Evolutionary conservation across 2,888 invertebrate species (phyloP).

Genomic region (Ceraclea dissimilis): DNA sequence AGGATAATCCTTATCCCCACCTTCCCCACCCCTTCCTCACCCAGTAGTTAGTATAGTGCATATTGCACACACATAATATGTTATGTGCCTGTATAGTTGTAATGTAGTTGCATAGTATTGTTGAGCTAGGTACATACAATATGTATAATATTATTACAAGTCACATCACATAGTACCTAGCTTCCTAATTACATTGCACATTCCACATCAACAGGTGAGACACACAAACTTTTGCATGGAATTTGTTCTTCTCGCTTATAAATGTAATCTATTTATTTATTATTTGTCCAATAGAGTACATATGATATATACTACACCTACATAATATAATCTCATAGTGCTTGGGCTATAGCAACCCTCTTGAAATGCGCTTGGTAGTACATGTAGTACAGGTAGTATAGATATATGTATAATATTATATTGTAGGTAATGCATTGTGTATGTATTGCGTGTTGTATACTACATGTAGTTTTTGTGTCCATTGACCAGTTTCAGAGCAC

Average conservation of each 20-base stretch:
- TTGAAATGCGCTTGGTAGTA: conserved; percentile 35
- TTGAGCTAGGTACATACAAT: too few species aligned
- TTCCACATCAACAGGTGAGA: conserved; percentile 1
- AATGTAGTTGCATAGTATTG: too few species aligned
- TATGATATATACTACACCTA: conserved; percentile 8
- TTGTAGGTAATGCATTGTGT: not conserved
- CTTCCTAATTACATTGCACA: not conserved
- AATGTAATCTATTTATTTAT: not conserved
- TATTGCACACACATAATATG: not conserved
- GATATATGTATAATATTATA: not conserved
- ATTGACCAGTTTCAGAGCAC: conserved; percentile 46
- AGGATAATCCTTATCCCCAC: conserved; percentile 8
- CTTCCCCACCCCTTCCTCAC: conserved; percentile 3
- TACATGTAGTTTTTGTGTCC: conserved; percentile 21
- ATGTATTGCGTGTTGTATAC: conserved; percentile 14
- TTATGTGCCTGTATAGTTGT: too few species aligned
- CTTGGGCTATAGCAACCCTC: conserved; percentile 42
- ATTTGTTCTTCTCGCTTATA: conserved; percentile 23
- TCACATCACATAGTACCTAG: too few species aligned
- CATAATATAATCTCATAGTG: conserved; percentile 22
- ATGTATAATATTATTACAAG: too few species aligned
- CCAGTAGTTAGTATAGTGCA: conserved; percentile 19
- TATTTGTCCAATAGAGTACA: not conserved
- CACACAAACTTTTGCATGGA: conserved; percentile 21
- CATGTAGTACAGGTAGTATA: not conserved